These are phyloP conservation scores for Siniperca undulata DNA, from an alignment of 2,797 vertebrate species.

Conservation along the genomic window DNA sequence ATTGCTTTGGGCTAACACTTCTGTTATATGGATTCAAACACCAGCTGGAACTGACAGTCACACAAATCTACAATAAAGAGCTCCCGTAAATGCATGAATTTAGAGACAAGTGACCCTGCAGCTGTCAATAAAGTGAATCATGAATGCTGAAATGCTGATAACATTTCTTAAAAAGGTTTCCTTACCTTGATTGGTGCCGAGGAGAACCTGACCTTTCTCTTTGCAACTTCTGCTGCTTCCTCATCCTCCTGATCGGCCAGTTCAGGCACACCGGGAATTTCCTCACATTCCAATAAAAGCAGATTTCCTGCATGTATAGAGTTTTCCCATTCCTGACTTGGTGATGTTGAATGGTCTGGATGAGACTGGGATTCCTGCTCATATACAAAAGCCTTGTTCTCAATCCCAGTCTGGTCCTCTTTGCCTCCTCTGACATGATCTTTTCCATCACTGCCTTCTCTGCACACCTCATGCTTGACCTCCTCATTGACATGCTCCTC, in stretches of 20 bases:
- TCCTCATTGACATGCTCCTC: slow-evolving; percentile 25
- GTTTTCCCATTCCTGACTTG: slow-evolving; percentile 34
- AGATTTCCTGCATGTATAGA: slow-evolving; percentile 38
- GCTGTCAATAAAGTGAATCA: neutral
- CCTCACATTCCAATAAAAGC: slow-evolving; percentile 78
- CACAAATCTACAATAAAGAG: slow-evolving; percentile 26
- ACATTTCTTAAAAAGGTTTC: neutral
- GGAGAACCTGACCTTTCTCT: slow-evolving; percentile 89
- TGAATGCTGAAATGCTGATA: neutral
- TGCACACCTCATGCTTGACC: slow-evolving; percentile 23
- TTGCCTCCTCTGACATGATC: slow-evolving; percentile 44
- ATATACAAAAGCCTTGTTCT: slow-evolving; percentile 87
- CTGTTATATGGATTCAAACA: slow-evolving; percentile 25
- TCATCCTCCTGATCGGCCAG: slow-evolving; percentile 83
- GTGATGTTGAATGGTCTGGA: slow-evolving; percentile 47
- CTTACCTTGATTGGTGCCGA: slow-evolving; percentile 91
- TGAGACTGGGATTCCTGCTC: slow-evolving; percentile 78
- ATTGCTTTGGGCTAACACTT: slow-evolving; percentile 55
- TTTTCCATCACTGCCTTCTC: slow-evolving; percentile 25
- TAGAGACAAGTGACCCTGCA: slow-evolving; percentile 3
- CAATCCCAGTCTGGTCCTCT: slow-evolving; percentile 84
- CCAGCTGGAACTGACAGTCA: slow-evolving; percentile 39
- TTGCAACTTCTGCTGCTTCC: slow-evolving; percentile 46
- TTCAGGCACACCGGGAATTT: slow-evolving; percentile 89
- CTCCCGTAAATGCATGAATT: neutral